Evolutionary conservation across 2,797 vertebrate genomes (phyloP), one percentile per base, ranked within the genome.

Genomic region (Cryptoprocta ferox): DNA sequence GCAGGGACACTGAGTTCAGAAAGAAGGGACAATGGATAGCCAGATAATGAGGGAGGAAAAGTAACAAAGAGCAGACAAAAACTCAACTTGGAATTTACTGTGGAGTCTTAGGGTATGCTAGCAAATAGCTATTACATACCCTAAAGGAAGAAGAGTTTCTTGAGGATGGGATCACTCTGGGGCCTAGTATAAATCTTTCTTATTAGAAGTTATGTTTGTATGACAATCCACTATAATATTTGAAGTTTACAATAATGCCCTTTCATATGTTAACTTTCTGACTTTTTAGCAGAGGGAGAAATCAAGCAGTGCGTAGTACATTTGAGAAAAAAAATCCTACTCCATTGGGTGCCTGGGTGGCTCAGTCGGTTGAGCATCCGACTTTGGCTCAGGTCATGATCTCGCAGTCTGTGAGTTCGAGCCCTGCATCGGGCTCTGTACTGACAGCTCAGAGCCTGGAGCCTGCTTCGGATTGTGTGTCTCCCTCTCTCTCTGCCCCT

Each of bases 21-120:
- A 71, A 96, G 82, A 96, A 71, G 76, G 87, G 87, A 80, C 50
- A 87, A 87, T 70, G 61, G 75, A 84, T 68, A 89, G 87, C 50
- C 48, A 42, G 92, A 82, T 63, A 91, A 50, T 30, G 71, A 96
- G 35, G 53, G 37, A 86, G 63, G 68, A 84, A 78, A 89, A 81
- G 65, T 14, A 70, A 37, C 65, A 75, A 26, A 94, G 65, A 89
- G 24, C 61, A 86, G 79, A 89, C 76, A n/a, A 37, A 59, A 68
- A 15, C 32, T 82, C 56, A 32, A 37, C 19, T 14, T 93, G 59
- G 65, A 82, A 76, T n/a, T 11, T 35, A 79, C 84, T 26, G 28
- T 9, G 48, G 53, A 73, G 45, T 48, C 86, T 65, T 30, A 53
- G 53, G 39, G 18, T 48, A 16, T 7, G 50, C 37, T 65, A 50